Base-by-base conservation (phyloP, 2,797 vertebrate genomes). In the Tachyglossus aculeatus region DNA sequence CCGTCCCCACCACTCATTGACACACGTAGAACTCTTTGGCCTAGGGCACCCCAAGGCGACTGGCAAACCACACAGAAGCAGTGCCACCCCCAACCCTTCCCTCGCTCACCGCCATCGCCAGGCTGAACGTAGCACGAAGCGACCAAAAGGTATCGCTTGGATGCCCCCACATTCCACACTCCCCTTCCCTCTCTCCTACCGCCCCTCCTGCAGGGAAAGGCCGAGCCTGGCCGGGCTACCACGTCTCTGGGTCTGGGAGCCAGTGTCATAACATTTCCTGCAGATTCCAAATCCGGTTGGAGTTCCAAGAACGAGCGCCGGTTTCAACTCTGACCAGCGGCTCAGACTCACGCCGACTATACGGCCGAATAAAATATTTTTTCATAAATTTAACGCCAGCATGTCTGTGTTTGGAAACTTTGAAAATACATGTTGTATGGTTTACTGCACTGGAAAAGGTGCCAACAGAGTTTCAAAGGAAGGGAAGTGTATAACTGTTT, bases 401-500 rank as follows among this genome's bases (percentile, higher is more conserved):
- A 63, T 89, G 92, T 91, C 92, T 93, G 90, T 91, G 84, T 92
- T 93, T 93, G 91, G 91, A 93, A 93, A 93, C 91, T 91, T 88
- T 93, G 89, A 92, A 92, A 93, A 92, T 91, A 91, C 92, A 93
- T 93, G 92, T 90, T 93, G 92, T 92, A 93, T 88, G 91, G 92
- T 92, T 93, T 93, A 93, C 92, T 92, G 90, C 88, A 75, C 86
- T 93, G 91, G 92, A 93, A 90, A 92, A 93, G 92, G 92, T 93
- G 92, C 92, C 92, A 93, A 88, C 87, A 92, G 90, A 90, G 89
- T 92, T 93, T 93, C 92, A 93, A 93, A 93, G 92, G 91, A 93
- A 92, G 91, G 92, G 92, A 93, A 93, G 92, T 93, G 88, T 93
- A 91, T 90, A 92, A 93, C 92, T 91, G 89, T 93, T 93, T 93